Evolutionary conservation across 1,140 invertebrate genomes (phyloP), one percentile per base, ranked within the genome.

Genomic region (Oryzaephilus surinamensis): DNA sequence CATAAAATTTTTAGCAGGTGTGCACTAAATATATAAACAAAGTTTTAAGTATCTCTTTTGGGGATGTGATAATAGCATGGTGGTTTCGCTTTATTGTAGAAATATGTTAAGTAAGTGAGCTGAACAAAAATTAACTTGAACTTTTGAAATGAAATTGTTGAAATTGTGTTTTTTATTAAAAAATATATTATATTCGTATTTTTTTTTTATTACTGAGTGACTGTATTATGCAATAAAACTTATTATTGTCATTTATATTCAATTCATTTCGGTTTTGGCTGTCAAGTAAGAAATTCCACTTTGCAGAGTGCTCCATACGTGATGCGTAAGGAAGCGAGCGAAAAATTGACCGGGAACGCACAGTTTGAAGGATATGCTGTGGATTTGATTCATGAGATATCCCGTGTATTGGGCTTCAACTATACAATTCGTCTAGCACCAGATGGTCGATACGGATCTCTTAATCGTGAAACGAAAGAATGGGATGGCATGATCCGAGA

Each of bases 401-500:
- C 86, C n/a, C 74, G 74, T 51, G 78, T 88, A 28, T 68, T 93
- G 29, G 84, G 87, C 37, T 94, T 95, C 65, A 93, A 91, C 64
- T 94, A 90, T 58, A 86, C 86, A 36, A 81, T 90, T 55, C 73
- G 75, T 40, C 62, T 88, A 33, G 84, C 84, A 13, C 81, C 82
- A 1, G 85, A 89, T 62, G 79, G 80, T 36, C 72, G 77, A 18
- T 60, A 62, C 36, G 60, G 60, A 13, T 56, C 58, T 2, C 32
- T 52, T 6, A 62, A 62, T 39, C 41, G 57, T 6, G 52, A 62
- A 27, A 62, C 60, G n/a, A 60, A 58, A 36, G 81, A 87, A 64
- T 96, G 92, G 92, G 90, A 93, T 57, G 92, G 92, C 23, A 92
- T 95, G 79, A 91, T 97, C 46, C 79, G 83, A 45, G 89, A 95